Evolutionary conservation across 1,140 invertebrate genomes (phyloP), one percentile per base, ranked within the genome.

Genomic region (Thalassaphorura encarpata): DNA sequence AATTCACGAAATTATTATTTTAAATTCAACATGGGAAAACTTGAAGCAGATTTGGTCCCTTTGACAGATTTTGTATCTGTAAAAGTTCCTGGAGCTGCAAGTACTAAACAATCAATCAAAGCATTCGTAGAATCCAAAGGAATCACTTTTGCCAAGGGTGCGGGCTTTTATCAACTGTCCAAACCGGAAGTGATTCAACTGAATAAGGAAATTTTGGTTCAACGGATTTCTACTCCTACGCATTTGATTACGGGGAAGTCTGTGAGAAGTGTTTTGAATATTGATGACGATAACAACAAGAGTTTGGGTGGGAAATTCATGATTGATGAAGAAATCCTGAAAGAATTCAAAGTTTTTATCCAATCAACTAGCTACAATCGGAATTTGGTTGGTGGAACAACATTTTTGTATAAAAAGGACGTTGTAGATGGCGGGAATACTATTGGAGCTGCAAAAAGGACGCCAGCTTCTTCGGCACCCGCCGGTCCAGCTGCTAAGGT

Each of bases 281-380:
- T 58, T 21, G 31, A 45, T n/a, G 50, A 58, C 23, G 18, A 24
- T 18, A 36, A 43, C 13, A 33, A 8, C 33, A 24, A 56, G 42
- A 56, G 50, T 24, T n/a, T n/a, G n/a, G 27, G 16, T 2, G 39
- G 33, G 36, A 45, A 50, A 16, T 58, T 39, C 42, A 52, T 47
- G 43, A 27, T 58, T 1, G 50, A 46, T 13, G 56, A 43, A 2
- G 56, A 52, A 27, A 16, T 58, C 26, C 36, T 58, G 5, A 58
- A 58, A 24, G 50, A 58, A 39, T 58, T 58, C 29, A 46, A 28
- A 40, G 11, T 58, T 16, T 58, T 58, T 31, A 46, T 58, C 0
- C 49, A 58, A n/a, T 58, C 56, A 13, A 58, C 56, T 1, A 58
- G 56, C 41, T 58, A 58, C 42, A 58, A 58, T 19, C 26, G 56